Base-by-base conservation (phyloP, 2,797 vertebrate genomes). In the Hybognathus amarus region DNA sequence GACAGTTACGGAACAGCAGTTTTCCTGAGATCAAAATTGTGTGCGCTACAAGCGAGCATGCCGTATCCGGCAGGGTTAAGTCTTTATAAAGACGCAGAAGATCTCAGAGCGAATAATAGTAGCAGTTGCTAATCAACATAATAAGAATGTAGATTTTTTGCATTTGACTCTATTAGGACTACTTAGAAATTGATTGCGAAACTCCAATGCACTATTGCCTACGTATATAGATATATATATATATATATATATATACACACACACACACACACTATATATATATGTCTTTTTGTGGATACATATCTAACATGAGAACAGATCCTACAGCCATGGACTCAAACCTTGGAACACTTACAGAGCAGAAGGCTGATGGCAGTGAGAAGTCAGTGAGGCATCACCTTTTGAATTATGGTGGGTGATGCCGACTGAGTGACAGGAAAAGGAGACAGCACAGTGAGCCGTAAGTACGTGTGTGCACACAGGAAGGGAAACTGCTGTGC, bases 281-380 rank as follows among this genome's bases (percentile, higher is more conserved):
- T 42, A 13, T 15, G 4, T 12, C 12, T 45, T 45, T 45, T 12
- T 45, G 42, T 45, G 12, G 12, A 15, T 45, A 45, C 15, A 47
- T 75, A 11, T 24, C 73, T 47, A 20, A 36, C 56, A 59, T 45
- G 36, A 68, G 52, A 45, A 56, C 30, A 54, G 86, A 90, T 83
- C 88, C 76, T 74, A 92, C 91, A 78, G 82, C 91, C 91, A 91
- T 87, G 87, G 89, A 92, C 93, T 90, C 90, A 92, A 93, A 89
- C 91, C 91, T 92, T 94, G 94, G 93, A 93, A 94, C 92, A 94
- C 93, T 94, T 94, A 94, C 93, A 94, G 93, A 91, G 92, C 93
- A 93, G 92, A 92, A 93, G 94, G 94, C 93, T 94, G 94, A 92
- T 94, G 93, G 93, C 93, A 91, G 93, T 90, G 90, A 92, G 92